These are phyloP conservation scores for Drosophila setifemur DNA, from an alignment of 1,140 invertebrate species.

Conservation along the genomic window DNA sequence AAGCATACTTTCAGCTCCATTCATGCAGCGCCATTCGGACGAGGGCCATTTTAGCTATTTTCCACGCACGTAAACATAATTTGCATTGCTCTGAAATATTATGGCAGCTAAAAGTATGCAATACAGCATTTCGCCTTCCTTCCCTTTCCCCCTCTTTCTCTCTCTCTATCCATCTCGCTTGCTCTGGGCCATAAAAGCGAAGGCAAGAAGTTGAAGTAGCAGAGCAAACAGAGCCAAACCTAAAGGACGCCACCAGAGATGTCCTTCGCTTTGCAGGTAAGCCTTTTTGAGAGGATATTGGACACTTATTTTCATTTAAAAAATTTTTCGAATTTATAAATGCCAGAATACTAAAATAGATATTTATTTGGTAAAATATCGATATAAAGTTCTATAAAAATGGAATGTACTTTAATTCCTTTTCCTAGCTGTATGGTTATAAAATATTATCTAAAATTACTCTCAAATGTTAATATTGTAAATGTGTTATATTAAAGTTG, in stretches of 20 bases:
- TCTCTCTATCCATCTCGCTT: not conserved
- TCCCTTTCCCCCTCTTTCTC: not conserved
- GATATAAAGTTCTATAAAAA: too few relatives aligned
- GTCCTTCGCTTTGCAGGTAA: not conserved
- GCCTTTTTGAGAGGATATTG: too few relatives aligned
- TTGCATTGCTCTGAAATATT: slow-evolving; percentile 66
- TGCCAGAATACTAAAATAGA: too few relatives aligned
- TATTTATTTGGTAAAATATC: too few relatives aligned
- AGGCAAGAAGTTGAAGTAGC: slow-evolving; percentile 36
- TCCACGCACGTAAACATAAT: slow-evolving; percentile 64
- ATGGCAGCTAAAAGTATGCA: slow-evolving; percentile 64
- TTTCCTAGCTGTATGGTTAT: too few relatives aligned
- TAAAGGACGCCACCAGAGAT: not conserved
- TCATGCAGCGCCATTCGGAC: too few relatives aligned
- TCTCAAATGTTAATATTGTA: too few relatives aligned
- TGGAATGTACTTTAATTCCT: too few relatives aligned
- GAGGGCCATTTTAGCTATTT: slow-evolving; percentile 30
- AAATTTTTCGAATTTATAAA: too few relatives aligned
- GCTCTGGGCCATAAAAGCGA: not conserved
- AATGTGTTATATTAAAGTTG: too few relatives aligned
- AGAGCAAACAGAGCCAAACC: slow-evolving; percentile 10
- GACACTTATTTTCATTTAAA: too few relatives aligned
- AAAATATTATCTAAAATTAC: too few relatives aligned
- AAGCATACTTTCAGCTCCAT: slow-evolving; percentile 53
- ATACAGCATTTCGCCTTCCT: slow-evolving; percentile 33